Base-by-base conservation (phyloP, 2,113 vertebrate species). In the Promerops cafer region DNA sequence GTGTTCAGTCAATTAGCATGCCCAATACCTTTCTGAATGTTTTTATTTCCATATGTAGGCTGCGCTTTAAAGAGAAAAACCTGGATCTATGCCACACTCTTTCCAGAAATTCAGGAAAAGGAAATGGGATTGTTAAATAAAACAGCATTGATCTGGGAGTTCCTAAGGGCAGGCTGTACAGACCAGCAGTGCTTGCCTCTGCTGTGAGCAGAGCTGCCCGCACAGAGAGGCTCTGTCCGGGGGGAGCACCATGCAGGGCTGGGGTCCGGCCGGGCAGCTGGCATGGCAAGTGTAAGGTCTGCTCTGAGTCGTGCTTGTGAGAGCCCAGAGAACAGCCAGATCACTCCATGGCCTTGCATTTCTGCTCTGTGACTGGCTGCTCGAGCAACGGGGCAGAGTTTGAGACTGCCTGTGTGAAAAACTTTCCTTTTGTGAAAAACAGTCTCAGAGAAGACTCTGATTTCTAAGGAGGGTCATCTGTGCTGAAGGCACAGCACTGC, bases 101-200 rank as follows among this genome's bases (percentile, higher is more conserved):
- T 89, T 89, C 72, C 96, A 96, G 94, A 93, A 93, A 90, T 87
- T 90, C 90, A 88, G 92, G 79, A 92, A 96, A 64, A 94, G 94
- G 90, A 95, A 96, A 89, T 94, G 54, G 60, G 88, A 93, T 92
- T 96, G 87, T 96, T 96, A 88, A 90, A 77, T 69, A 22, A 83
- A 91, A 88, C 17, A 27, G 44, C 27, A 21, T 66, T 35, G 54
- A 45, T 61, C 11, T 13, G 30, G 39, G 71, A 72, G 89, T 11
- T 89, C 60, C 76, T 47, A 3, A 49, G 52, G 50, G 64, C 59
- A 18, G 76, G 86, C 50, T 31, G 66, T 2, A 2, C 20, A 11
- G 70, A 33, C 66, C 79, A 50, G 22, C 23, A 28, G 84, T 0
- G 0, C 33, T 44, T 5, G 5, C 37, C 64, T 50, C 49, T 0